phyloP scores from a whole-genome alignment of 1,140 invertebrate species.

The Psix sp. region DNA sequence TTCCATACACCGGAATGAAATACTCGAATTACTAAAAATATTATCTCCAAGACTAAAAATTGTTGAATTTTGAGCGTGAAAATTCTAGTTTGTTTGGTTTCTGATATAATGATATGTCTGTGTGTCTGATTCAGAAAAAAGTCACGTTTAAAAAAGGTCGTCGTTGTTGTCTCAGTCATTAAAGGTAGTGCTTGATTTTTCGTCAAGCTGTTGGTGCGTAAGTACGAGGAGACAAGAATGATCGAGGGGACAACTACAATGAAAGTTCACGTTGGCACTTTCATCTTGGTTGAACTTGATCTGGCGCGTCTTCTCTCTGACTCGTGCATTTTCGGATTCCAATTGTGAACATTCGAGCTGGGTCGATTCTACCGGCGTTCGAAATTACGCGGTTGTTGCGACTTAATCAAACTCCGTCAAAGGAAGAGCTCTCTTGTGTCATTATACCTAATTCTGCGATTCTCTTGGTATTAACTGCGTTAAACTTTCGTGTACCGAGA shows the following conservation, averaged over 20 bases:
- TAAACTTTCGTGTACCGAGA: too few relatives aligned
- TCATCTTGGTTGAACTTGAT: constrained; percentile 20
- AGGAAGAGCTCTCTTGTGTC: constrained; percentile 47
- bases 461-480: too few relatives aligned
- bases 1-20: background rate
- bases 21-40: background rate
- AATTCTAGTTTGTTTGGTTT: constrained; percentile 10
- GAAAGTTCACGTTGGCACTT: constrained; percentile 38
- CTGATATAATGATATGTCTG: constrained; percentile 43
- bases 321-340: constrained; percentile 21
- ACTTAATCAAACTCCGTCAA: constrained; percentile 45
- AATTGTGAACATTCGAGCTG: constrained; percentile 21
- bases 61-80: background rate
- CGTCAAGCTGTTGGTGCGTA: constrained; percentile 7
- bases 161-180: constrained; percentile 46
- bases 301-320: background rate
- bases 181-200: constrained; percentile 54
- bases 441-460: constrained; percentile 39
- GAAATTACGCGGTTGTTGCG: constrained; percentile 39
- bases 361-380: constrained; percentile 19
- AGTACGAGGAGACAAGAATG: constrained; percentile 27
- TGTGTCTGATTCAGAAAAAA: constrained; percentile 58
- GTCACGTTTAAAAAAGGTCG: constrained; percentile 54
- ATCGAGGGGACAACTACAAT: constrained; percentile 21
- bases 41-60: constrained; percentile 12